These are phyloP conservation scores for Pycnonotus jocosus DNA, from an alignment of 2,113 vertebrate species.

Conservation along the genomic window DNA sequence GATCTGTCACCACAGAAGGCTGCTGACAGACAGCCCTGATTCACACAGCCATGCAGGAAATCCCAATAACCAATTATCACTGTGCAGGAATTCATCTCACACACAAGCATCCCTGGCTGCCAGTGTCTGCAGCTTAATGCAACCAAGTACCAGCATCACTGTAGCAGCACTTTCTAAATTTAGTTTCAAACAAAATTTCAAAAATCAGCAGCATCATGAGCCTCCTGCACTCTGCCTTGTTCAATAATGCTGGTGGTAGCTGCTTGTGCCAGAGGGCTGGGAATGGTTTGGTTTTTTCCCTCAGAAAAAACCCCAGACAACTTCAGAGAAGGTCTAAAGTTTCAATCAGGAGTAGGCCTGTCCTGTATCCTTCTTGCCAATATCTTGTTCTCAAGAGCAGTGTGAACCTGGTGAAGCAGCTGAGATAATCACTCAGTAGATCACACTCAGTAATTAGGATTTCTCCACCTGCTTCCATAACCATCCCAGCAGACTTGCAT, in stretches of 20 bases:
- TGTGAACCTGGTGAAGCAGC: neutral
- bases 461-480: neutral
- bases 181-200: neutral
- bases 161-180: neutral
- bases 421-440: neutral
- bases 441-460: neutral
- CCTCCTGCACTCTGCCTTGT: neutral
- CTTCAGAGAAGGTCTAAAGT: neutral
- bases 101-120: neutral
- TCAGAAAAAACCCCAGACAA: neutral
- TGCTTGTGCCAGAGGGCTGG: neutral
- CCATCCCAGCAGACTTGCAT: neutral
- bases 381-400: neutral
- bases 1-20: constrained; percentile 19
- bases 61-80: neutral
- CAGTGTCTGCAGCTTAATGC: neutral
- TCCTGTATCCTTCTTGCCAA: neutral
- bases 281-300: neutral
- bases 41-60: constrained; percentile 10
- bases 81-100: neutral
- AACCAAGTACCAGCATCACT: neutral
- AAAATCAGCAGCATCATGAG: neutral
- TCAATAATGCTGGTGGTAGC: neutral
- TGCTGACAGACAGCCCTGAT: constrained; percentile 17
- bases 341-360: neutral